Percentiles rank a stretch among this genome's conserved stretches.
Evolutionary conservation across 2,888 invertebrate genomes (phyloP).

Genomic region (Trichopria drosophilae): DNA sequence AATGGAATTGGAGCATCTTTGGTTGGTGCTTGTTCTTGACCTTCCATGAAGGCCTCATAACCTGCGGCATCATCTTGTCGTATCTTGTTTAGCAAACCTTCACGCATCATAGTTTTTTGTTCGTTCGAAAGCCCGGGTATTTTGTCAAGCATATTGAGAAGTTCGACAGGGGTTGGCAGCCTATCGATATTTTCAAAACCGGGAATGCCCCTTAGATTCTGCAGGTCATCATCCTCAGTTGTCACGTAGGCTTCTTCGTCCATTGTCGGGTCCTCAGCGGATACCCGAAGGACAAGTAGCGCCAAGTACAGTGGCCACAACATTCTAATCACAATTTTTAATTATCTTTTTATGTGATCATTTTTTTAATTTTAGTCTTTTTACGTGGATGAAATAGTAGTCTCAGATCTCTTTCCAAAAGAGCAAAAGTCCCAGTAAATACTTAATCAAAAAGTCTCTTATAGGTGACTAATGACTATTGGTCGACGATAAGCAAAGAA

Average conservation of each 20-base stretch:
- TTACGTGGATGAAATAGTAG: too few relatives aligned
- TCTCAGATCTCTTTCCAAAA: too few relatives aligned
- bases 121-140: conserved; percentile 65
- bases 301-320: conserved; percentile 5
- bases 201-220: conserved; percentile 9
- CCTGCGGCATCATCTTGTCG: not conserved
- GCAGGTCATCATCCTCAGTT: conserved; percentile 22
- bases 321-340: too few relatives aligned
- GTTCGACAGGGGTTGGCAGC: conserved; percentile 63
- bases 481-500: too few relatives aligned
- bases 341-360: too few relatives aligned
- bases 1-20: conserved; percentile 9
- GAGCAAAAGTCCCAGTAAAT: too few relatives aligned
- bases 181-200: too few relatives aligned
- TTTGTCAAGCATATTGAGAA: conserved; percentile 64
- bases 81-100: conserved; percentile 60
- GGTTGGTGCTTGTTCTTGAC: not conserved
- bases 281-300: conserved; percentile 7
- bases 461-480: too few relatives aligned
- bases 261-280: too few relatives aligned
- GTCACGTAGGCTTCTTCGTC: conserved; percentile 18
- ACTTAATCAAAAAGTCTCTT: too few relatives aligned
- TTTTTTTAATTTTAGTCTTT: too few relatives aligned
- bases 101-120: conserved; percentile 64
- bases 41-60: not conserved